phyloP scores from a whole-genome alignment of 1,140 invertebrate genomes.

The Linepithema humile region DNA sequence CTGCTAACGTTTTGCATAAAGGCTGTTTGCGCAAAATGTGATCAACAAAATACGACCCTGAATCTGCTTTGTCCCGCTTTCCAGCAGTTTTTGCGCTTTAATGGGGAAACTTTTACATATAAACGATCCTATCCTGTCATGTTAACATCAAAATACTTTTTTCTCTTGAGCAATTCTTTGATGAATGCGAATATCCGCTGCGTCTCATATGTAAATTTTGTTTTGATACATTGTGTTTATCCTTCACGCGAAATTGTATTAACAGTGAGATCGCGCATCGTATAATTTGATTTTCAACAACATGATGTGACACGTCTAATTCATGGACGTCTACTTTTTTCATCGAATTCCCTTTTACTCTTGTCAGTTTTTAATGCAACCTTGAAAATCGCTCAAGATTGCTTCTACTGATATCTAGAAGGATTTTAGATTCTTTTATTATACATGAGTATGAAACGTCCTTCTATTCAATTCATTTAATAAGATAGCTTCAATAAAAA shows the following conservation, averaged over 20 bases:
- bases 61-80: not conserved
- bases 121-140: not conserved
- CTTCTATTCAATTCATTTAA: too few relatives aligned
- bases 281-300: not conserved
- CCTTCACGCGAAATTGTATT: conserved; percentile 21
- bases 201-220: not conserved
- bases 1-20: too few relatives aligned
- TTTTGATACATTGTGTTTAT: not conserved
- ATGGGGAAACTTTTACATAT: not conserved
- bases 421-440: too few relatives aligned
- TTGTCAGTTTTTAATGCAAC: too few relatives aligned
- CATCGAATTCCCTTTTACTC: too few relatives aligned
- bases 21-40: not conserved
- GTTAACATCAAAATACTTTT: conserved; percentile 28
- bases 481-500: too few relatives aligned
- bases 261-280: not conserved
- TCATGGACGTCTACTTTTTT: too few relatives aligned
- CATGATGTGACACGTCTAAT: too few relatives aligned
- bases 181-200: not conserved
- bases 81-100: not conserved
- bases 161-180: conserved; percentile 1
- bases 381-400: too few relatives aligned
- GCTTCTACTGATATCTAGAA: too few relatives aligned
- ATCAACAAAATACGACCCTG: not conserved
- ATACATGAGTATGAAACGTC: too few relatives aligned